Evolutionary conservation across 2,113 vertebrate genomes (phyloP).

Genomic region (Vidua macroura): DNA sequence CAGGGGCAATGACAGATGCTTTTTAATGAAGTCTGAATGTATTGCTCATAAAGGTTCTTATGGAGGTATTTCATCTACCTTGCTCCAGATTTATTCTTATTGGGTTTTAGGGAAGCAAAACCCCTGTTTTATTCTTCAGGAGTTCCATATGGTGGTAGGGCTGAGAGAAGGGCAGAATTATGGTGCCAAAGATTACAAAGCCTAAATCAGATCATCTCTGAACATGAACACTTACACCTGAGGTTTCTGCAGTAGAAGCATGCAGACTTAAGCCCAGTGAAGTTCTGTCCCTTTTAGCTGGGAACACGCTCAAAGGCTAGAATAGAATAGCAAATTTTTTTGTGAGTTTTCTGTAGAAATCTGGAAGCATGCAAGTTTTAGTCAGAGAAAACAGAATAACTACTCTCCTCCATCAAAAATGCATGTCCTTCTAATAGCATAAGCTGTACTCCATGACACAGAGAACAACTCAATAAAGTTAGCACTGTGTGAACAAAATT

Average conservation of each 20-base stretch:
- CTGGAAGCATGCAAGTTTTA: background rate
- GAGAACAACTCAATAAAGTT: conserved; percentile 28
- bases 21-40: background rate
- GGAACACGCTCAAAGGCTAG: background rate
- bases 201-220: background rate
- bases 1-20: background rate
- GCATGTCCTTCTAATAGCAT: background rate
- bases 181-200: background rate
- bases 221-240: background rate
- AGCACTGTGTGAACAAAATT: conserved; percentile 11
- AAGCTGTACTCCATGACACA: background rate
- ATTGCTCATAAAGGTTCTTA: background rate
- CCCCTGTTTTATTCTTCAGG: background rate
- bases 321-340: background rate
- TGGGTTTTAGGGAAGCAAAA: background rate
- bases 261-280: background rate
- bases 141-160: background rate
- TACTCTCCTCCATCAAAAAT: background rate
- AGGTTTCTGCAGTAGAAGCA: background rate
- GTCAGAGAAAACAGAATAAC: background rate
- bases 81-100: background rate
- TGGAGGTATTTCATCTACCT: background rate
- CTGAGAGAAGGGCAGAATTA: background rate
- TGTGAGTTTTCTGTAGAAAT: background rate
- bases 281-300: background rate